Evolutionary conservation across 1,140 invertebrate genomes (phyloP).

Genomic region (Megalopta genalis): DNA sequence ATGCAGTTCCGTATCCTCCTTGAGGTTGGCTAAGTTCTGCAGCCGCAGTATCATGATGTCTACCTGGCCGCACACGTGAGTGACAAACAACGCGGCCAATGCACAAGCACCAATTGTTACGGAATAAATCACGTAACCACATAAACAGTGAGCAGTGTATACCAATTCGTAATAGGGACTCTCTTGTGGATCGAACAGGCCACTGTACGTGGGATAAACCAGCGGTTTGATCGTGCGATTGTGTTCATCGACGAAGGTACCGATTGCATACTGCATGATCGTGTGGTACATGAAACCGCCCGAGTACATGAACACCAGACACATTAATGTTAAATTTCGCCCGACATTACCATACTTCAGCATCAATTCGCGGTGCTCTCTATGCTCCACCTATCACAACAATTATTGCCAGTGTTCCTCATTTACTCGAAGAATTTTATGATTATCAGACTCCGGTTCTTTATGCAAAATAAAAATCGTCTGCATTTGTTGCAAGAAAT

Average conservation of each 20-base stretch:
- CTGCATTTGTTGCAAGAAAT: too few species aligned
- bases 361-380: constrained; percentile 29
- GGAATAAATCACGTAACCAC: constrained; percentile 41
- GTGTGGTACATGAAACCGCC: constrained; percentile 42
- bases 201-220: constrained; percentile 53
- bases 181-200: constrained; percentile 24
- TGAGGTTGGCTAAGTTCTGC: constrained; percentile 24
- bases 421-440: not conserved
- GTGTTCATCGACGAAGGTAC: constrained; percentile 17
- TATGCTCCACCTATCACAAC: constrained; percentile 35
- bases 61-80: constrained; percentile 57
- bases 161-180: constrained; percentile 55
- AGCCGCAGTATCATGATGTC: constrained; percentile 54
- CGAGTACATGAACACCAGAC: constrained; percentile 52
- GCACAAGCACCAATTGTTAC: constrained; percentile 38
- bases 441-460: too few species aligned
- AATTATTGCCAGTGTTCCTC: not conserved
- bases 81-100: constrained; percentile 50
- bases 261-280: constrained; percentile 29
- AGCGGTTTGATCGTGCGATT: constrained; percentile 51
- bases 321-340: constrained; percentile 50
- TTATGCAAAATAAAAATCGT: too few species aligned
- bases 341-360: constrained; percentile 44
- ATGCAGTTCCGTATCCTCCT: not conserved
- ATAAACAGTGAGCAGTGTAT: constrained; percentile 43